Percentiles rank a stretch among this genome's conserved stretches.
These are phyloP conservation scores for Sebastes nivosus DNA, from an alignment of 2,797 vertebrate genomes.

Conservation along the genomic window DNA sequence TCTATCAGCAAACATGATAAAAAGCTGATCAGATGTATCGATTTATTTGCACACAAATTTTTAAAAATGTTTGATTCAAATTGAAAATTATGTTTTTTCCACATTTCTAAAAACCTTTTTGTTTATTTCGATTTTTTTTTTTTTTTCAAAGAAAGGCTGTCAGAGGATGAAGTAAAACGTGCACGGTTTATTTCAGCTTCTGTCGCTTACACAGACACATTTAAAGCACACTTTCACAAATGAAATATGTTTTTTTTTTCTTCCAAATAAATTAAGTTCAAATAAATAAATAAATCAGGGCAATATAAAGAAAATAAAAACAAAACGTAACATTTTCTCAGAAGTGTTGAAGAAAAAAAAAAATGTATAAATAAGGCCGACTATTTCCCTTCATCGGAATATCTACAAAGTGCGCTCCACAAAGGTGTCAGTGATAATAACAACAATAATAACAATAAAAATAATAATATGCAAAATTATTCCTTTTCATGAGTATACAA, in stretches of 20 bases:
- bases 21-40: background rate
- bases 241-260: slow-evolving; percentile 69
- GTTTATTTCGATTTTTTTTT: background rate
- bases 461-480: slow-evolving; percentile 33
- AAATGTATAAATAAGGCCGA: slow-evolving; percentile 78
- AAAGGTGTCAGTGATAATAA: slow-evolving; percentile 61
- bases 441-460: slow-evolving; percentile 52
- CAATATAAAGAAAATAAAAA: slow-evolving; percentile 49
- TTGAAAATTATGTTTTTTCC: background rate
- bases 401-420: slow-evolving; percentile 87
- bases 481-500: slow-evolving; percentile 50
- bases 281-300: slow-evolving; percentile 76
- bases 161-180: slow-evolving; percentile 89
- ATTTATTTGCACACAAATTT: background rate
- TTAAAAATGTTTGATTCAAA: background rate
- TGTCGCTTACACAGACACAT: slow-evolving; percentile 91
- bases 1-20: slow-evolving; percentile 17
- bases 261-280: slow-evolving; percentile 79
- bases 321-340: slow-evolving; percentile 26
- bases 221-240: slow-evolving; percentile 87
- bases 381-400: slow-evolving; percentile 71
- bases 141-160: slow-evolving; percentile 38
- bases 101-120: background rate
- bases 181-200: slow-evolving; percentile 94
- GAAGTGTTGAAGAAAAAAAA: slow-evolving; percentile 34